These are phyloP conservation scores for Seriola quinqueradiata DNA, from an alignment of 2,113 vertebrate species.

Conservation along the genomic window DNA sequence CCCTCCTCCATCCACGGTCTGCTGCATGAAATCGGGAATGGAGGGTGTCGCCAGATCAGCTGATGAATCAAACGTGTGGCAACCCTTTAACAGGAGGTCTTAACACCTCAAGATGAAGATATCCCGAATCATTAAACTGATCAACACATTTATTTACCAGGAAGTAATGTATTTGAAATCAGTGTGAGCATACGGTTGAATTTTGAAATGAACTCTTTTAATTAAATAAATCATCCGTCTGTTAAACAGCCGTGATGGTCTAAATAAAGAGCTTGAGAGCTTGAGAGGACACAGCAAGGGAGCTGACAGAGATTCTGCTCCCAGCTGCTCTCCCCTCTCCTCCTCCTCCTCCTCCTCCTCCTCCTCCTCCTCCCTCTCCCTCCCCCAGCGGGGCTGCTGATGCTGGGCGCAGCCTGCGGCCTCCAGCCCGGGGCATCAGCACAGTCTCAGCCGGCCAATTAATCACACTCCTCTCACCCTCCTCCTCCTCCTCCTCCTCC, in stretches of 20 bases:
- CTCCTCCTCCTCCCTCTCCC: background rate
- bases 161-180: background rate
- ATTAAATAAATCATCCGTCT: background rate
- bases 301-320: conserved; percentile 19
- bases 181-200: too few species aligned
- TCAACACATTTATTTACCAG: background rate
- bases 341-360: conserved; percentile 1
- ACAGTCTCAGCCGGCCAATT: conserved; percentile 54
- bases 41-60: conserved; percentile 19
- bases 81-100: background rate
- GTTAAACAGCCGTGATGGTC: background rate
- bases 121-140: background rate
- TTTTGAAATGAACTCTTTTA: background rate
- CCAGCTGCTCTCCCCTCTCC: conserved; percentile 54
- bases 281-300: conserved; percentile 26
- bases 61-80: conserved; percentile 13
- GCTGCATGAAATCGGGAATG: background rate
- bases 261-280: background rate
- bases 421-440: conserved; percentile 30
- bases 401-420: conserved; percentile 57
- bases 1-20: conserved; percentile 33
- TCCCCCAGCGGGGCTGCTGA: conserved; percentile 39
- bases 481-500: conserved; percentile 17
- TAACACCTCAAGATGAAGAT: background rate
- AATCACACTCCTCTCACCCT: conserved; percentile 46